Base-by-base conservation (phyloP, 2,888 invertebrate species). In the Nebria salina region DNA sequence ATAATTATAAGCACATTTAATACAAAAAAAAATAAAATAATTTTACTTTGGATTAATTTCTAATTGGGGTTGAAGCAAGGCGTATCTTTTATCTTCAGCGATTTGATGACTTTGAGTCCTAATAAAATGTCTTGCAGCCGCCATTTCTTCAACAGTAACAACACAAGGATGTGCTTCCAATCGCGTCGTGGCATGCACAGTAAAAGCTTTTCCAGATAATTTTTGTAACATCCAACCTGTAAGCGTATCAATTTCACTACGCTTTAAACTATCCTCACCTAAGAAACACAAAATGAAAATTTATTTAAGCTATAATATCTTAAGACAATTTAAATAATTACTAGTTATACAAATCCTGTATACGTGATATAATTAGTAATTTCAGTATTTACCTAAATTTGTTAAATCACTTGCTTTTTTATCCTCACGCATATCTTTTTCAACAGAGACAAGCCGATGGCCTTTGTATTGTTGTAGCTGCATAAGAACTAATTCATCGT, bases 111-210 rank as follows among this genome's bases (percentile, higher is more conserved):
- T 94, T 86, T 97, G 96, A 0, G 97, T 97, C 78, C 96, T 92
- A 78, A 98, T 93, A 86, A 98, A 98, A 89, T 98, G 98, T 72
- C 99, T 91, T 0, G 98, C 98, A 1, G 97, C 96, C 0, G 97
- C 98, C 97, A 98, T 98, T 89, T 99, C 98, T 84, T 96, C 96
- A 0, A 98, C 97, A 0, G 97, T 97, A 1, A 99, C 93, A 0
- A 98, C 96, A 87, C 98, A 98, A 0, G 99, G 98, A 90, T 99
- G 97, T 0, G 93, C 92, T 85, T 96, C 96, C 68, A 98, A 90
- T 80, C 96, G 93, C 64, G 93, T 93, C 0, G 98, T 98, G 1
- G 95, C 93, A 87, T 95, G 95, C 0, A 98, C 95, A 82, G 94
- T 93, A 70, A 93, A 92, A 1, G 97, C 96, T 90, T 96, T 96